Base-by-base conservation (phyloP, 2,888 invertebrate genomes). In the Torymus texanus region DNA sequence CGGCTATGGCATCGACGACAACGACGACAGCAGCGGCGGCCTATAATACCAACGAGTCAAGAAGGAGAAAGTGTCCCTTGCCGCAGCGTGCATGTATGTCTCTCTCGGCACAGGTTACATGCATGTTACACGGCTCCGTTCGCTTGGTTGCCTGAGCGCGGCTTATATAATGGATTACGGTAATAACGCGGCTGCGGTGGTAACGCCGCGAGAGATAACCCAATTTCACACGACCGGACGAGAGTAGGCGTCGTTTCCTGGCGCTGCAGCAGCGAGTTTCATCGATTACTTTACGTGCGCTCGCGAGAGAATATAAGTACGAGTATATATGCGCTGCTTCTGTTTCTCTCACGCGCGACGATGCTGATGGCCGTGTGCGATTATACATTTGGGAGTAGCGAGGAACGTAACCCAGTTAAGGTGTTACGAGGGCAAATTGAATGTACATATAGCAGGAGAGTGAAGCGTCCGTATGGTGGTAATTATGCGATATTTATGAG, bases 131-230 rank as follows among this genome's bases (percentile, higher is more conserved):
- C 41, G 29, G 76, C 75, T 62, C 75, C 72, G 67, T 13, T 51
- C 8, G 21, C 29, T 21, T 4, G 41, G 8, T 8, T 21, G 59
- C 53, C 13, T 16, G 50, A 56, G 55, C 61, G 12, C 63, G 68
- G 67, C 70, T 84, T 84, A 83, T 74, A 78, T 82, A 84, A 84
- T 82, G 82, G 84, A 82, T 84, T 84, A 83, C 84, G 82, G 81
- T 81, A 82, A 81, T 81, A 79, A 55, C 58, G 29, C 21, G 21
- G 21, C 41, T 50, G 53, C 51, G 11, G 61, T 56, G 74, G 24
- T 70, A 18, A 5, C 21, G 24, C 21, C 14, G 29, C 21, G 63
- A 24, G 68, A 55, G 76, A 76, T 82, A 80, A 82, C 80, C 82
- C 74, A 82, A 80, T 80, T 82, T 80, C 68, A 68, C 68, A 67